Evolutionary conservation across 1,140 invertebrate species (phyloP), one percentile per base, ranked within the genome.

Genomic region (Limonius californicus): DNA sequence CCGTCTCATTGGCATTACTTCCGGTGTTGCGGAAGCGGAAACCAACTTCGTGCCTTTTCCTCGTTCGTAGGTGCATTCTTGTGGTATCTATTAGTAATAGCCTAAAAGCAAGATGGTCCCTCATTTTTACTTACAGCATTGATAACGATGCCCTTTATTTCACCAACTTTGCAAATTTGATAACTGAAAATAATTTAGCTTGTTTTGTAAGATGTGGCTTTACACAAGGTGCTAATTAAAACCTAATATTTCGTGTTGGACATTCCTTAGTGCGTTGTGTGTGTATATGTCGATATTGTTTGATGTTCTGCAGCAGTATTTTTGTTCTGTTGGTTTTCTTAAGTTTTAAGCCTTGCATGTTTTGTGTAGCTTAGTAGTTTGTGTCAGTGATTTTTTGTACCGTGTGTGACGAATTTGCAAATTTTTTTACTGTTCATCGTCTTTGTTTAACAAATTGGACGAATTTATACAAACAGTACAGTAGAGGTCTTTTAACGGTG

Each of bases 1-100:
- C 30, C 16, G n/a, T 23, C 62, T 66, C 53, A 68, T 71, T 71
- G 59, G 55, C 64, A 71, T 70, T 65, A 68, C 64, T 70, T 70
- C 47, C 57, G 42, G 19, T 55, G 14, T 55, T 55, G 60, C 61
- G 57, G 56, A 64, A 66, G 23, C 66, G 68, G 68, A 70, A 70
- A 63, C 62, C 32, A 42, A 39, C 50, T 60, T 50, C 45, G 47
- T 47, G 50, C 57, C 9, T 50, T 50, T 50, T 1, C 14, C n/a
- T 50, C 2, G 7, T 39, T 39, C 11, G 35, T 39, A 39, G 35
- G 11, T 39, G n/a, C n/a, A 12, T 39, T 39, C n/a, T 4, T 27
- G 9, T 9, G 23, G 23, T 27, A 27, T 27, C 9, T 27, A 27
- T 27, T 27, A 27, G 23, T 27, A 27, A 27, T 9, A 27, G 9